A percentile compares a stretch with the other conserved stretches of the same genome.
These are phyloP conservation scores for Amphilophus citrinellus DNA, from an alignment of 2,113 vertebrate genomes.

Conservation along the genomic window DNA sequence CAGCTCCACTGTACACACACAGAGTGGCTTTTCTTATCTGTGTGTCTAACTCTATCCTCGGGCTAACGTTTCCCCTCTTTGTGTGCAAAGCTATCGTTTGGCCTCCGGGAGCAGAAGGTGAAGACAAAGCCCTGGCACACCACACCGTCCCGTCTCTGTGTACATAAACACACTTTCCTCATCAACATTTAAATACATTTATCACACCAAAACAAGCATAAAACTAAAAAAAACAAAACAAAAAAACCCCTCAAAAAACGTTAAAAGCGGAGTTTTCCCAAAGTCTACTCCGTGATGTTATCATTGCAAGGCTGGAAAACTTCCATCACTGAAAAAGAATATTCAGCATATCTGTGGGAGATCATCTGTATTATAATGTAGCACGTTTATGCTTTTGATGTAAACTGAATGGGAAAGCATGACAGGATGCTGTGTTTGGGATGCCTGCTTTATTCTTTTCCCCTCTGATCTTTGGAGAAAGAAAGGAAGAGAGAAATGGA, in stretches of 20 bases:
- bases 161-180: constrained; percentile 51
- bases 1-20: constrained; percentile 19
- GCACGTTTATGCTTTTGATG: constrained; percentile 52
- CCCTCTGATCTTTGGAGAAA: constrained; percentile 59
- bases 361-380: constrained; percentile 48
- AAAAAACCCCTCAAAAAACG: neutral
- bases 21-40: constrained; percentile 13
- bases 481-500: constrained; percentile 16
- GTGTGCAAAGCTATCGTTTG: constrained; percentile 40
- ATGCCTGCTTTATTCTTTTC: constrained; percentile 55
- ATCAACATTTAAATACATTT: constrained; percentile 69
- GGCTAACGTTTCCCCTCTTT: constrained; percentile 34
- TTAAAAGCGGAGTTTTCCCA: constrained; percentile 21
- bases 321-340: constrained; percentile 32
- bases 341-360: constrained; percentile 39
- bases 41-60: constrained; percentile 23
- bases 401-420: constrained; percentile 55
- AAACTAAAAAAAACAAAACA: neutral
- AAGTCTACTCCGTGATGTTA: neutral
- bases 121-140: constrained; percentile 47
- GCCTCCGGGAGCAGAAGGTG: constrained; percentile 45
- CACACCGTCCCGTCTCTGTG: constrained; percentile 25
- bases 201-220: constrained; percentile 26
- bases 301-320: constrained; percentile 27
- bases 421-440: constrained; percentile 44